A percentile compares a stretch with the other conserved stretches of the same genome.
Evolutionary conservation across 2,888 invertebrate species (phyloP).

Genomic region (Xanthia togata): DNA sequence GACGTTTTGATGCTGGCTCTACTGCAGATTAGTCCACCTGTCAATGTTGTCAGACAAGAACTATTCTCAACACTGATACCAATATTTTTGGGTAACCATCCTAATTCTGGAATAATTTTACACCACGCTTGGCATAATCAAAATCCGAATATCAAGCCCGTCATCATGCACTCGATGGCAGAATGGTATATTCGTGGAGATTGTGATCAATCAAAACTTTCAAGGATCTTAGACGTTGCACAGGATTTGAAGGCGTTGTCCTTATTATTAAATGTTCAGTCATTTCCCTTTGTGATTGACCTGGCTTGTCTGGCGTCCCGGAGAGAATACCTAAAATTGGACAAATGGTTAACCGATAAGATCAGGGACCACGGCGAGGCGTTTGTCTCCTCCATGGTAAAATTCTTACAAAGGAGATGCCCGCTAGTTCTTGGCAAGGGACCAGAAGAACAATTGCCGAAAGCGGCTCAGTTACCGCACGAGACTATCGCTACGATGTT

Average conservation of each 20-base stretch:
- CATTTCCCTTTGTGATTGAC: conserved; percentile 99
- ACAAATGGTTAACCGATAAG: conserved; percentile 99
- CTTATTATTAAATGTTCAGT: conserved; percentile 96
- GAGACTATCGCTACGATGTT: conserved; percentile 98
- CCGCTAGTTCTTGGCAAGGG: conserved; percentile 95
- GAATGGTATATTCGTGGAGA: conserved; percentile 98
- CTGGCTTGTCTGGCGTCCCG: conserved; percentile 99
- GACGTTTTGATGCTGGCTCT: conserved; percentile 97
- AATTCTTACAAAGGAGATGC: conserved; percentile 96
- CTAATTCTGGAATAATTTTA: conserved; percentile 98
- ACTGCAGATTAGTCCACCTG: conserved; percentile 95
- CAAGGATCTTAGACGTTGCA: conserved; percentile 98
- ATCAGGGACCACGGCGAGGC: conserved; percentile 98
- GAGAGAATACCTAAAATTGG: conserved; percentile 98
- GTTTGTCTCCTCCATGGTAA: conserved; percentile 96
- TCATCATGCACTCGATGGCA: conserved; percentile 99
- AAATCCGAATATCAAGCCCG: conserved; percentile 93
- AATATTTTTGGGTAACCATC: conserved; percentile 98
- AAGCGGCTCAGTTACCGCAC: conserved; percentile 96
- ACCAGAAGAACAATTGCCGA: conserved; percentile 95
- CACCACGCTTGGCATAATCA: conserved; percentile 98
- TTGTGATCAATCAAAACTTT: conserved; percentile 97
- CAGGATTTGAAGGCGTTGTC: conserved; percentile 98
- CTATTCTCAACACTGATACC: conserved; percentile 96
- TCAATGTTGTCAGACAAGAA: conserved; percentile 95